Conservation (phyloP, 1,140 invertebrate species). For the Cheumatopsyche charites region DNA sequence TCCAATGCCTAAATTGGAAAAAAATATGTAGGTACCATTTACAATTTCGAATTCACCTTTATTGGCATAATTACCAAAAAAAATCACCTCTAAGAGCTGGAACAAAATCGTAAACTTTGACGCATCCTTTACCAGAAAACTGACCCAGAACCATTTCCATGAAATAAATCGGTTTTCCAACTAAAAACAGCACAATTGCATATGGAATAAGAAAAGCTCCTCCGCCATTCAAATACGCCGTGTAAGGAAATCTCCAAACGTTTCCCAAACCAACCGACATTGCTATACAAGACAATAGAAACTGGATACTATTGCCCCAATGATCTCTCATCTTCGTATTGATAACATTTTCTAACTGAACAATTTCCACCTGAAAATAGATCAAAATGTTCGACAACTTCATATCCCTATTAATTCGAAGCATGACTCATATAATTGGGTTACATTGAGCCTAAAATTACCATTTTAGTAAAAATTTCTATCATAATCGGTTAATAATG, state of each 20-base stretch:
- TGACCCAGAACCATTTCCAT: constrained; percentile 80
- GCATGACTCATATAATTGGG: too few relatives aligned
- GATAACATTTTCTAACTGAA: too few relatives aligned
- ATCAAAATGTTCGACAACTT: too few relatives aligned
- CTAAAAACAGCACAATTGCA: constrained; percentile 74
- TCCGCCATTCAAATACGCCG: constrained; percentile 77
- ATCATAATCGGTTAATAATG: too few relatives aligned
- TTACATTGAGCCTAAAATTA: too few relatives aligned
- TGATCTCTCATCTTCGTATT: too few relatives aligned
- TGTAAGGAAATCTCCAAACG: constrained; percentile 83
- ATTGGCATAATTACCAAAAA: too few relatives aligned
- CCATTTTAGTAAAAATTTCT: too few relatives aligned
- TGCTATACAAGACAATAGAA: constrained; percentile 81
- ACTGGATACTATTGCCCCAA: constrained; percentile 80
- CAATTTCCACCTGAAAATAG: too few relatives aligned
- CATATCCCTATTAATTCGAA: too few relatives aligned
- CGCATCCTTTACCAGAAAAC: constrained; percentile 70
- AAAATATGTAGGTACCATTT: too few relatives aligned
- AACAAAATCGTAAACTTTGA: constrained; percentile 63
- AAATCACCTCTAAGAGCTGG: constrained; percentile 64
- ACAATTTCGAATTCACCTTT: neutral
- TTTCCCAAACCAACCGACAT: constrained; percentile 85
- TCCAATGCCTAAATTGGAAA: constrained; percentile 66
- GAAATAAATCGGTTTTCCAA: constrained; percentile 84
- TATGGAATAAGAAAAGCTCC: constrained; percentile 82